These are phyloP conservation scores for Bettongia penicillata DNA, from an alignment of 2,113 vertebrate species.

Conservation along the genomic window DNA sequence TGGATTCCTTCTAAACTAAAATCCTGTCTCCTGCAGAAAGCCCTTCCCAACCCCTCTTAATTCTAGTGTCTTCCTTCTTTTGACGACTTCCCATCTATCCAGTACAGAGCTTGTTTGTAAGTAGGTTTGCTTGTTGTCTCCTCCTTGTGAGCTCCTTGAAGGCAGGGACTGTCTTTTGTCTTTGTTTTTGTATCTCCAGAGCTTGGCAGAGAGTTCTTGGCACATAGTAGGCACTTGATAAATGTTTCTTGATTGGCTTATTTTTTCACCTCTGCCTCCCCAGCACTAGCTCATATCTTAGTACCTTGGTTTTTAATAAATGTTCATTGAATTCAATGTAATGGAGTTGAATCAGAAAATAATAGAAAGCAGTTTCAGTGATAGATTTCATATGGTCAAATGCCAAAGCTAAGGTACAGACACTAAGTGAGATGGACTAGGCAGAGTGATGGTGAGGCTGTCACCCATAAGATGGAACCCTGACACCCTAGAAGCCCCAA, in stretches of 20 bases:
- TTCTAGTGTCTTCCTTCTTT: not conserved
- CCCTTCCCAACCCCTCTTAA: not conserved
- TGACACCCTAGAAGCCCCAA: accelerated
- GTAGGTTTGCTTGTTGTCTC: not conserved
- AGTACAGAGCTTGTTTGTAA: not conserved
- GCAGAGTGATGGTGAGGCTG: not conserved
- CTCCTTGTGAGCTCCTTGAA: not conserved
- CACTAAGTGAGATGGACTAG: not conserved
- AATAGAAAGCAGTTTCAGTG: not conserved
- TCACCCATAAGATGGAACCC: not conserved
- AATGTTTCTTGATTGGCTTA: not conserved
- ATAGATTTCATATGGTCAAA: not conserved
- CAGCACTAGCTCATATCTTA: not conserved
- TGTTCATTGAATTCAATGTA: not conserved
- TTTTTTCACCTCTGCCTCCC: not conserved
- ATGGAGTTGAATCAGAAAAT: not conserved
- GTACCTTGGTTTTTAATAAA: not conserved
- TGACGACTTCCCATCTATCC: not conserved
- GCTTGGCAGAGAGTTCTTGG: not conserved
- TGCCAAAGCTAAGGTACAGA: not conserved
- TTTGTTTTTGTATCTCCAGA: not conserved
- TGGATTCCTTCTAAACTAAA: not conserved
- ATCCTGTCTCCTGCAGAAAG: not conserved
- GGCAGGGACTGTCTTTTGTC: not conserved
- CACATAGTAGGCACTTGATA: not conserved